Evolutionary conservation across 1,140 invertebrate genomes (phyloP), one percentile per base, ranked within the genome.

Genomic region (Drosophila lowei): DNA sequence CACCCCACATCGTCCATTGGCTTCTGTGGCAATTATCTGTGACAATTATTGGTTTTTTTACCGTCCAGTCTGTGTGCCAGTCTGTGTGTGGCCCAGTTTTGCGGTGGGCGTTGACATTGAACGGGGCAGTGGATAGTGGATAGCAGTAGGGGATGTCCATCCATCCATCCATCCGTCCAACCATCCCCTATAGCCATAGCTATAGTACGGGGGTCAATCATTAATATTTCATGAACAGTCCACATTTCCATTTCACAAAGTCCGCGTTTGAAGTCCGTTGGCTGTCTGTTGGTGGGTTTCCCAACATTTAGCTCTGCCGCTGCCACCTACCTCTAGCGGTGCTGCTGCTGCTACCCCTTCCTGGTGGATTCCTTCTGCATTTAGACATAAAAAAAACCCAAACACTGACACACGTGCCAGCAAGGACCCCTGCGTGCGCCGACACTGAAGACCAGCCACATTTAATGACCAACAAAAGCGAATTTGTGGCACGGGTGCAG

Each of bases 171-270:
- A 30, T 9, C 30, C 28, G 6, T 25, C 25, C 25, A 25, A 6
- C 25, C 28, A 30, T 30, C 30, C 30, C 30, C 30, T 30, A 30
- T 30, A 9, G 28, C 28, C 7, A 9, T 9, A 30, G 28, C 28
- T 30, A 8, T 41, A 9, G 57, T 4, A 38, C 15, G 44, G 67
- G 77, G 73, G 61, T 77, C 76, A 90, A 89, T 89, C 84, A 83
- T 90, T 89, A 90, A 90, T 90, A 90, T 90, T 90, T 90, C 84
- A 90, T 90, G 89, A 79, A 85, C 79, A 81, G 73, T 83, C 70
- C 79, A 72, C 70, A 71, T 71, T 71, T 68, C 66, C 79, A 80
- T 80, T 80, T 80, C 77, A 81, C 62, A 66, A 72, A 81, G 62
- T 61, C 57, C 49, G 58, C 55, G 66, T 60, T 59, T 66, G 25